A percentile compares a stretch with the other conserved stretches of the same genome.
Conservation (phyloP, 2,888 invertebrate species). For the Pachycephus smyrnensis region DNA sequence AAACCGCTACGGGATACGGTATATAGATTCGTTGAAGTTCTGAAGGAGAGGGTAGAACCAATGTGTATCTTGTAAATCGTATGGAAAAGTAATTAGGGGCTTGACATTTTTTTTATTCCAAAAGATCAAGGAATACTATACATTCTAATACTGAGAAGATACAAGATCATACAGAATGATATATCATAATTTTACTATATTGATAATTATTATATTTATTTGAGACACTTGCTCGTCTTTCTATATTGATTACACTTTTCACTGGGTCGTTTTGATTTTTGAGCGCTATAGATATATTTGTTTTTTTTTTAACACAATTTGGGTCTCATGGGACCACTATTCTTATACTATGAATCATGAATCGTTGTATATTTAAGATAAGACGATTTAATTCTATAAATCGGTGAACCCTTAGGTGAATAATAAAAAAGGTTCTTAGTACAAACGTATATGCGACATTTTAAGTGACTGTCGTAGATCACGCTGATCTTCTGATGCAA, state of each 20-base stretch:
- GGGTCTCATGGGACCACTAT: neutral
- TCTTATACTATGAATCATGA: too few relatives aligned
- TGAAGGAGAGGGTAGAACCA: constrained; percentile 1
- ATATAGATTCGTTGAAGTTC: neutral
- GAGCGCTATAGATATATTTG: neutral
- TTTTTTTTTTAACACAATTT: neutral
- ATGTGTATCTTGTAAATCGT: neutral
- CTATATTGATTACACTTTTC: too few relatives aligned
- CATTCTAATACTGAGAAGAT: neutral
- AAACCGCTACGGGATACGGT: neutral
- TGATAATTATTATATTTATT: neutral
- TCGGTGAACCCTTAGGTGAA: neutral
- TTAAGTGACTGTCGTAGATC: neutral
- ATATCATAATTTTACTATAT: neutral
- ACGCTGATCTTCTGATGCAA: neutral
- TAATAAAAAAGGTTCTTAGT: neutral
- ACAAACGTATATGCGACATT: neutral
- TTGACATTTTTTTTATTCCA: neutral
- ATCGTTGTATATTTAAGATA: neutral
- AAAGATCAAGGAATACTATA: too few relatives aligned
- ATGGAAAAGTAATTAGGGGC: neutral
- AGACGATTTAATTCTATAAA: neutral
- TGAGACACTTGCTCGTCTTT: neutral
- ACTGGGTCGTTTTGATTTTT: neutral
- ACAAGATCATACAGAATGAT: neutral